Evolutionary conservation across 2,797 vertebrate species (phyloP).

Genomic region (Anas flavirostris): DNA sequence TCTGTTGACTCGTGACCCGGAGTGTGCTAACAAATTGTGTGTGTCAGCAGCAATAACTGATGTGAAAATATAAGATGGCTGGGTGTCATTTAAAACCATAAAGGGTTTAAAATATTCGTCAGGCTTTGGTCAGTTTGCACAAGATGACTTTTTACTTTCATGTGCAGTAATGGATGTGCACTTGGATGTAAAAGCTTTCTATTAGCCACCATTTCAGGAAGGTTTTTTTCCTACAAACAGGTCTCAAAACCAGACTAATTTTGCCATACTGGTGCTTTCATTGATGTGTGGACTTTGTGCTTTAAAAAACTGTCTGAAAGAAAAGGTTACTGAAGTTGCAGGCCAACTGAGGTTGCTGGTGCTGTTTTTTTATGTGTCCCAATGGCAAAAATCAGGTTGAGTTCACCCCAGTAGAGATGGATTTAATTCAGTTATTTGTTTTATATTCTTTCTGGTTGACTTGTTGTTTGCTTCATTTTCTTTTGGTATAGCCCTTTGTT

Average conservation of each 20-base stretch:
- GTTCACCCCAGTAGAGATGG: neutral
- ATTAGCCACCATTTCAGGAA: constrained; percentile 8
- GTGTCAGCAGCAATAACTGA: constrained; percentile 22
- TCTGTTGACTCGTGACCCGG: neutral
- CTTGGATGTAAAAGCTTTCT: constrained; percentile 40
- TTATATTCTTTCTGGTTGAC: neutral
- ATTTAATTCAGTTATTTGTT: neutral
- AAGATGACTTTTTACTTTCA: neutral
- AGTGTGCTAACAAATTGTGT: neutral
- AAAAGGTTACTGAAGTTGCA: constrained; percentile 10
- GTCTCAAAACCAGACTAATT: neutral
- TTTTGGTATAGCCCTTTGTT: neutral
- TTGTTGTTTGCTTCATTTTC: neutral
- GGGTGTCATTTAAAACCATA: constrained; percentile 1
- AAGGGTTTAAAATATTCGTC: neutral
- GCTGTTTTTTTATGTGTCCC: neutral
- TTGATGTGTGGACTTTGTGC: neutral
- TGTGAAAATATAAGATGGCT: neutral
- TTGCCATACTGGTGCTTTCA: neutral
- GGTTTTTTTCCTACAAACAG: neutral
- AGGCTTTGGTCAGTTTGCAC: neutral
- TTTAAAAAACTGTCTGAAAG: constrained; percentile 52
- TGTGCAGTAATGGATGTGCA: neutral
- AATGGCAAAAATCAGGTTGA: neutral
- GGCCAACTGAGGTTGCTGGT: neutral